Evolutionary conservation across 2,113 vertebrate genomes (phyloP).

Genomic region (Psephotus haematonotus): DNA sequence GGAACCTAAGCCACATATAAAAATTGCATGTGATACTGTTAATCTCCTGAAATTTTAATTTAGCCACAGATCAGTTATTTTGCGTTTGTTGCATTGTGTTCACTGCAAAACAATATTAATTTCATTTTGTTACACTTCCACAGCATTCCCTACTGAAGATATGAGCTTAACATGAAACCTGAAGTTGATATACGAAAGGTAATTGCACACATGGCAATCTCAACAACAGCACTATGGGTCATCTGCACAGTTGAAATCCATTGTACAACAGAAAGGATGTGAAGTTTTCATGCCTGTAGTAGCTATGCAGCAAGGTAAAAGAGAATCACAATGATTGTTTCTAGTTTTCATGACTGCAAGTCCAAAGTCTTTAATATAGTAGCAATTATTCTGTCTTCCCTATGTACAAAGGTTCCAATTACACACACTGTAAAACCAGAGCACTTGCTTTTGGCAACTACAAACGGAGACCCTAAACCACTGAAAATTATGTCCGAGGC

Average conservation of each 20-base stretch:
- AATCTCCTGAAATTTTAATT: not conserved
- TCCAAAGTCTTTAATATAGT: not conserved
- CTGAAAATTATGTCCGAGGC: not conserved
- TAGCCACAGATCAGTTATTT: not conserved
- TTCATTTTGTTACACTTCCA: not conserved
- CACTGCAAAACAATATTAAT: not conserved
- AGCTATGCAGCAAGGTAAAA: not conserved
- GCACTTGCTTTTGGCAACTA: not conserved
- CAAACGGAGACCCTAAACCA: not conserved
- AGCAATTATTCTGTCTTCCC: not conserved
- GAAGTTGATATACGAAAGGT: not conserved
- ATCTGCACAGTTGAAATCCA: not conserved
- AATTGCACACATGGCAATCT: not conserved
- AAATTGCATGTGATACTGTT: not conserved
- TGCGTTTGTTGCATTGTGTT: not conserved
- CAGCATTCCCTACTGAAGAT: not conserved
- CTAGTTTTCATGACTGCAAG: not conserved
- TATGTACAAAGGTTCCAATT: not conserved
- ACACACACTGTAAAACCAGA: not conserved
- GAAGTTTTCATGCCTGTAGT: accelerated
- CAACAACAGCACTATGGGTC: not conserved
- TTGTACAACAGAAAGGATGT: not conserved
- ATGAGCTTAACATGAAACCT: not conserved
- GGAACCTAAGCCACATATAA: not conserved
- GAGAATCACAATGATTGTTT: not conserved